phyloP scores from a whole-genome alignment of 2,888 invertebrate genomes.

The Steinernema hermaphroditum region DNA sequence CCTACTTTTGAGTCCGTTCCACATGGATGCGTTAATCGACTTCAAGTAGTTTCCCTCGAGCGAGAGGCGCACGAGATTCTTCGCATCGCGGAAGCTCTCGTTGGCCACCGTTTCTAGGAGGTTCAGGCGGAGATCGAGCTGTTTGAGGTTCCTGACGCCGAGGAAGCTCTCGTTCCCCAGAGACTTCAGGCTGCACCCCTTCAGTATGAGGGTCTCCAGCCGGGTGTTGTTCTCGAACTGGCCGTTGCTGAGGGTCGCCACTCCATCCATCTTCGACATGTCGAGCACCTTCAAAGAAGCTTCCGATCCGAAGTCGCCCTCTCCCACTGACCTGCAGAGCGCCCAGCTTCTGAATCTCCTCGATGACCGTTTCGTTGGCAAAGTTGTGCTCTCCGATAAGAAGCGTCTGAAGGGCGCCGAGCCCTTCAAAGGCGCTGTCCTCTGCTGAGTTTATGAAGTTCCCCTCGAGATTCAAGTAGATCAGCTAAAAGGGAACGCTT shows the following conservation, averaged over 20 bases:
- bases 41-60: constrained; percentile 72
- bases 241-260: constrained; percentile 47
- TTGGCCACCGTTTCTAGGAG: constrained; percentile 78
- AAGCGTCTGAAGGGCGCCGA: constrained; percentile 74
- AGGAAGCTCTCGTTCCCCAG: constrained; percentile 78
- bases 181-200: constrained; percentile 69
- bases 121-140: constrained; percentile 81
- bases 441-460: constrained; percentile 83
- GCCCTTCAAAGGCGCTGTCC: constrained; percentile 82
- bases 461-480: constrained; percentile 81
- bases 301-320: neutral
- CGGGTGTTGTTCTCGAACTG: constrained; percentile 41
- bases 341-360: constrained; percentile 82
- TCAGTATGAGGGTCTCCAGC: constrained; percentile 70
- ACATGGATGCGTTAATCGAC: constrained; percentile 70
- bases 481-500: constrained; percentile 70
- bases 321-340: constrained; percentile 71
- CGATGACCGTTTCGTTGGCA: constrained; percentile 76
- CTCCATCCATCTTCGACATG: constrained; percentile 59
- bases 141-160: constrained; percentile 79
- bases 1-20: constrained; percentile 80
- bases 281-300: constrained; percentile 48
- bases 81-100: constrained; percentile 82
- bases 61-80: constrained; percentile 81
- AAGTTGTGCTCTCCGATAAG: constrained; percentile 83